Base-by-base conservation (phyloP, 1,140 invertebrate species). In the Coelopa frigida region DNA sequence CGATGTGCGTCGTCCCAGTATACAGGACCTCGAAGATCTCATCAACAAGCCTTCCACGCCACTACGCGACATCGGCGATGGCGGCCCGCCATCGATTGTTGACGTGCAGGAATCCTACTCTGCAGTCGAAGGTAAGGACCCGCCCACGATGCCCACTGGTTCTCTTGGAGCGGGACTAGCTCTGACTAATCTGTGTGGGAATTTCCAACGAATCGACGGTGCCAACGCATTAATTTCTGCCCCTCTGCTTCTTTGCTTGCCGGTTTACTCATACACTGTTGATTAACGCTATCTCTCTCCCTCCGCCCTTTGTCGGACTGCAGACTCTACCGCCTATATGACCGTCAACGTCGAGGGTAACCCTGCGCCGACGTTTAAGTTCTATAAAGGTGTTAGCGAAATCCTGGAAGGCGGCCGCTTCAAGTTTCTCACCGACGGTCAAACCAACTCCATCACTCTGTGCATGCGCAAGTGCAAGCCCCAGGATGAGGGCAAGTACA, bases 401-500 rank as follows among this genome's bases (percentile, higher is more conserved):
- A 88, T 97, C 53, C 83, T 90, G 54, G 90, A 94, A 68, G 90
- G 90, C 48, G 92, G 91, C 54, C 79, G 93, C 46, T 94, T 92
- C 73, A 92, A 91, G 65, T 89, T 91, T 62, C 73, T 89, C 36
- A 93, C 91, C 10, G 89, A 96, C 70, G 85, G 89, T 21, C 85
- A 89, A 58, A 84, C 80, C 33, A 94, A 94, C 62, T 80, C 83
- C 22, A 87, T 97, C 54, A 93, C 89, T 18, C 76, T 98, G 37
- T 92, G 89, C 69, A 96, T 98, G 73, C 81, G 90, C 58, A 98
- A 98, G 77, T 82, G 90, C 51, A 94, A 96, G 69, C 84, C 90
- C 11, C 91, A 90, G 61, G 96, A 99, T 82, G 96, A 99, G 74
- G 93, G 92, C 24, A 89, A 89, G 68, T 99, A 98, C 73, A 92